phyloP scores from a whole-genome alignment of 2,797 vertebrate species.

The Danio albolineatus region DNA sequence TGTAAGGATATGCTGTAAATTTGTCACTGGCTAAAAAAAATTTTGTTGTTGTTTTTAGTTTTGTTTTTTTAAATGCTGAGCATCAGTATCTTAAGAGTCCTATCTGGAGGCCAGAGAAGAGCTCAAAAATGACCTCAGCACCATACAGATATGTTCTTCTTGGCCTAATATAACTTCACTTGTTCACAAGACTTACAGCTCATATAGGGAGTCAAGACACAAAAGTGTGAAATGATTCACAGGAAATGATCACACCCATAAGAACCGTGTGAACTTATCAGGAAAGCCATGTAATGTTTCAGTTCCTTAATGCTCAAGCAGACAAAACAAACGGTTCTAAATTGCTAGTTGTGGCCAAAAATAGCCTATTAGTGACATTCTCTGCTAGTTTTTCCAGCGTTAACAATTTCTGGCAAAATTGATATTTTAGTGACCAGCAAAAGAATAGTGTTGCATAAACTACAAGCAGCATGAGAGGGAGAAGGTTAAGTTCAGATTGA shows the following conservation, averaged over 20 bases:
- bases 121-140: slow-evolving; percentile 32
- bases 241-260: slow-evolving; percentile 65
- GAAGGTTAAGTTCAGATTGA: not conserved
- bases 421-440: not conserved
- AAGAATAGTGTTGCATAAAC: slow-evolving; percentile 40
- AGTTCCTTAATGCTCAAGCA: slow-evolving; percentile 47
- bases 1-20: too few relatives aligned
- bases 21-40: too few relatives aligned
- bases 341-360: not conserved
- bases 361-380: not conserved
- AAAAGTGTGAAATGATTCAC: slow-evolving; percentile 30
- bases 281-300: slow-evolving; percentile 65
- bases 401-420: slow-evolving; percentile 15
- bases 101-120: slow-evolving; percentile 23
- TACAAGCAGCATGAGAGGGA: slow-evolving; percentile 14
- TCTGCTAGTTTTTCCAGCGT: not conserved
- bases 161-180: slow-evolving; percentile 27
- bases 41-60: too few relatives aligned
- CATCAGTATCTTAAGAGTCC: not conserved
- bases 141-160: slow-evolving; percentile 17
- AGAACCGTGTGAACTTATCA: slow-evolving; percentile 66
- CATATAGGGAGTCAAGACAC: slow-evolving; percentile 5
- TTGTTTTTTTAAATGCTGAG: too few relatives aligned
- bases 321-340: not conserved
- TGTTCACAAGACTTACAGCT: slow-evolving; percentile 2